These are phyloP conservation scores for Bellardia bayeri DNA, from an alignment of 2,888 invertebrate genomes.

Conservation along the genomic window DNA sequence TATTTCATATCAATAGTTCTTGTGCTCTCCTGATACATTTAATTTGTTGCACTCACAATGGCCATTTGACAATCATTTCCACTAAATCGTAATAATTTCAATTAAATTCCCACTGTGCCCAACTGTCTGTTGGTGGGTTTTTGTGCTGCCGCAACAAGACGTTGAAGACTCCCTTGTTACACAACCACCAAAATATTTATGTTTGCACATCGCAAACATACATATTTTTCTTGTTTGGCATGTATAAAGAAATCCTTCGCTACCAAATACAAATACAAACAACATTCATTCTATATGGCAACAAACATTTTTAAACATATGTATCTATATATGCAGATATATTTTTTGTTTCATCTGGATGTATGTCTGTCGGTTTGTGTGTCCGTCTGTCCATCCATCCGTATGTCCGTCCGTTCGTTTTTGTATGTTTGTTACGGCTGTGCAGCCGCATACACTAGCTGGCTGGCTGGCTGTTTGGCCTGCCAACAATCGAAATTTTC, in stretches of 20 bases:
- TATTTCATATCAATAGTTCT: not conserved
- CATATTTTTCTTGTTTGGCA: not conserved
- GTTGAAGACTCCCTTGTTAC: conserved; percentile 68
- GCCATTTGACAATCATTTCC: conserved; percentile 46
- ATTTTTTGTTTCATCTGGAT: conserved; percentile 54
- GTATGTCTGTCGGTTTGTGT: conserved; percentile 40
- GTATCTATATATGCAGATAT: conserved; percentile 71
- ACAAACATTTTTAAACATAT: conserved; percentile 64
- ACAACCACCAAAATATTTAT: no score
- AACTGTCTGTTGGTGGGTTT: conserved; percentile 64
- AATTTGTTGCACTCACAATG: not conserved
- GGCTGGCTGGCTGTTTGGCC: conserved; percentile 25
- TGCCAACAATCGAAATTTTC: conserved; percentile 71
- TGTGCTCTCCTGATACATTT: not conserved
- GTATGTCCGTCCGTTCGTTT: conserved; percentile 1
- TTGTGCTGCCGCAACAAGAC: conserved; percentile 43
- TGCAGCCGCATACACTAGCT: not conserved
- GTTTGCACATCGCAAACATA: not conserved
- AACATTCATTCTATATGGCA: conserved; percentile 42
- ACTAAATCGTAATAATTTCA: conserved; percentile 60
- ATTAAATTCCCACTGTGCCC: conserved; percentile 66
- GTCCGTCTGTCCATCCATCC: conserved; percentile 17
- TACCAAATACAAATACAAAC: conserved; percentile 58
- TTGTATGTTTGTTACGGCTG: conserved; percentile 25
- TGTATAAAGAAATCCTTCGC: conserved; percentile 53